Base-by-base conservation (phyloP, 2,888 invertebrate species). In the Drosophila prostipennis region DNA sequence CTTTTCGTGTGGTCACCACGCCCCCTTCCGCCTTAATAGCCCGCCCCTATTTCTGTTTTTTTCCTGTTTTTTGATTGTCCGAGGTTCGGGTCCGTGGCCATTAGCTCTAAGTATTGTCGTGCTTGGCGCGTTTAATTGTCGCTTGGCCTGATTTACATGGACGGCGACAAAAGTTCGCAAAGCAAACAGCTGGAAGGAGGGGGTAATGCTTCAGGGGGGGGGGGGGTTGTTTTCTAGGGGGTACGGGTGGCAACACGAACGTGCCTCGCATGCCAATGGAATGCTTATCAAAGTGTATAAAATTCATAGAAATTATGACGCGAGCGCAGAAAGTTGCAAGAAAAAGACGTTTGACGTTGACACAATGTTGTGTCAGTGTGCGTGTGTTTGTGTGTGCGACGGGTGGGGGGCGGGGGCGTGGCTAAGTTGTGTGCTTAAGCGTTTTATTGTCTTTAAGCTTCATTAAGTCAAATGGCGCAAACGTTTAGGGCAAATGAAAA, bases 401-500 rank as follows among this genome's bases (percentile, higher is more conserved):
- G 6, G 13, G 37, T 52, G 13, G 19, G 46, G 16, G 14, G 6
- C 10, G 23, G 32, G 40, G 61, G 69, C 48, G 34, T 59, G 57
- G 54, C 53, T 46, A 56, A 64, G 67, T 58, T 76, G 78, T 82
- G 80, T 82, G 79, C 80, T 80, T 80, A 78, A 82, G 85, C 82
- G 82, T 85, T 83, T 83, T 80, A 84, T 82, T 82, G 82, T 79
- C 85, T 82, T 85, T 80, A 80, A 85, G 85, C 83, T 83, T 85
- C 82, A 83, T 85, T 85, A 84, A 85, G 83, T 85, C 83, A 83
- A 83, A 82, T 85, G 82, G 71, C 58, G 82, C 76, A 74, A 84
- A 74, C 80, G 81, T 75, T 81, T 81, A 75, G 69, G 64, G 67
- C 64, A 64, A 67, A 42, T 45, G 63, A 56, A 65, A 40, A 48